phyloP scores from a whole-genome alignment of 2,888 invertebrate species.

The Rhagophthalmus giganteus region DNA sequence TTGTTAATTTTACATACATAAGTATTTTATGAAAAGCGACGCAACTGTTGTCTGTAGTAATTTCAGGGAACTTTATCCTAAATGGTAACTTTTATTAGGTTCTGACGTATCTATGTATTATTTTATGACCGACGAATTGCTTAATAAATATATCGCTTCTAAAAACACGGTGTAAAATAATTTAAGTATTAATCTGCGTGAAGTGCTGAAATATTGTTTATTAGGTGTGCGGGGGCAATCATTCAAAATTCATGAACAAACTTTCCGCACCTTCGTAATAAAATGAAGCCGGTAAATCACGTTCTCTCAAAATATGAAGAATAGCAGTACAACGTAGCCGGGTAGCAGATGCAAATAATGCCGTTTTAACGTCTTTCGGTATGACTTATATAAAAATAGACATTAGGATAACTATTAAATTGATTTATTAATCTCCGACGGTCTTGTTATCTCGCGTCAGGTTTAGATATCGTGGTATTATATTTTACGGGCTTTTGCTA shows the following conservation, averaged over 20 bases:
- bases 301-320: constrained; percentile 11
- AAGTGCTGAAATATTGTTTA: not conserved
- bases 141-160: too few relatives aligned
- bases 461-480: not conserved
- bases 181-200: too few relatives aligned
- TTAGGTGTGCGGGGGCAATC: constrained; percentile 1
- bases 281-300: constrained; percentile 6
- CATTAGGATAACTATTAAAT: constrained; percentile 38
- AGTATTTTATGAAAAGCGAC: too few relatives aligned
- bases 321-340: constrained; percentile 12
- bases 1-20: too few relatives aligned
- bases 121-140: too few relatives aligned
- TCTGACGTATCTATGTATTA: too few relatives aligned
- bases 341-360: constrained; percentile 24
- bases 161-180: too few relatives aligned
- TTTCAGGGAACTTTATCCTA: too few relatives aligned
- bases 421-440: constrained; percentile 41
- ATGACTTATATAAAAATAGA: constrained; percentile 26
- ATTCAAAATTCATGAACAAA: constrained; percentile 18
- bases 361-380: constrained; percentile 21
- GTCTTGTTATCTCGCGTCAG: constrained; percentile 34
- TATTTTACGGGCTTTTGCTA: not conserved
- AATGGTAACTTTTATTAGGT: too few relatives aligned
- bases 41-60: too few relatives aligned
- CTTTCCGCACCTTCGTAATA: constrained; percentile 4